Conservation (phyloP, 2,888 invertebrate genomes). For the Blastobasis adustella region DNA sequence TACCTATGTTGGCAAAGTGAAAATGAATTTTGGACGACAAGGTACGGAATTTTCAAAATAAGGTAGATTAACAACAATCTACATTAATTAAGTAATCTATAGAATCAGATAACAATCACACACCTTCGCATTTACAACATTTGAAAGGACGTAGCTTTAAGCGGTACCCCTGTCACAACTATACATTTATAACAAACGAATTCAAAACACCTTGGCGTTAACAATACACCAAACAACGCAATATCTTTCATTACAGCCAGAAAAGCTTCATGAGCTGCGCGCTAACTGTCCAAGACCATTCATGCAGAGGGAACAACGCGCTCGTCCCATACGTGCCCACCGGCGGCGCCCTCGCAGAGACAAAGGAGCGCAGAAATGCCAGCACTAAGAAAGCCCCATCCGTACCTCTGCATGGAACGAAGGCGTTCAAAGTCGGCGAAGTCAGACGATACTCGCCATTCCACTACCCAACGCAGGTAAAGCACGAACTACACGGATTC, state of each 20-base stretch:
- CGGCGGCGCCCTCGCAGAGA: constrained; percentile 1
- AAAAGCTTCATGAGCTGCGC: constrained; percentile 17
- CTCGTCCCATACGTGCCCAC: constrained; percentile 4
- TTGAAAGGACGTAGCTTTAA: too few relatives aligned
- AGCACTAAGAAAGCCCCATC: constrained; percentile 24
- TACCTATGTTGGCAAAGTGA: too few relatives aligned
- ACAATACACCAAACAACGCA: too few relatives aligned
- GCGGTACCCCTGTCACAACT: too few relatives aligned
- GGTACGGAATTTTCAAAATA: too few relatives aligned
- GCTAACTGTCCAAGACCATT: constrained; percentile 13
- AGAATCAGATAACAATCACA: too few relatives aligned
- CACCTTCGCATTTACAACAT: too few relatives aligned
- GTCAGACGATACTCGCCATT: constrained; percentile 52
- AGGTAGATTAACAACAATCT: too few relatives aligned
- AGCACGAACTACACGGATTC: constrained; percentile 6
- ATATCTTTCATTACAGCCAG: background rate
- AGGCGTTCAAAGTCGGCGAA: constrained; percentile 28
- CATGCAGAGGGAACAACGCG: constrained; percentile 12
- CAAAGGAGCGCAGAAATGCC: constrained; percentile 6
- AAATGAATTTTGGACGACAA: too few relatives aligned
- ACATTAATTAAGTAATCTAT: too few relatives aligned
- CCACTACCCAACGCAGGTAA: constrained; percentile 50
- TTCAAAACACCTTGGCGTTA: constrained; percentile 19
- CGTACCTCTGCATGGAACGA: constrained; percentile 30
- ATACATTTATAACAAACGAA: too few relatives aligned